phyloP scores from a whole-genome alignment of 2,888 invertebrate genomes.

The Listrodromus nycthemerus region DNA sequence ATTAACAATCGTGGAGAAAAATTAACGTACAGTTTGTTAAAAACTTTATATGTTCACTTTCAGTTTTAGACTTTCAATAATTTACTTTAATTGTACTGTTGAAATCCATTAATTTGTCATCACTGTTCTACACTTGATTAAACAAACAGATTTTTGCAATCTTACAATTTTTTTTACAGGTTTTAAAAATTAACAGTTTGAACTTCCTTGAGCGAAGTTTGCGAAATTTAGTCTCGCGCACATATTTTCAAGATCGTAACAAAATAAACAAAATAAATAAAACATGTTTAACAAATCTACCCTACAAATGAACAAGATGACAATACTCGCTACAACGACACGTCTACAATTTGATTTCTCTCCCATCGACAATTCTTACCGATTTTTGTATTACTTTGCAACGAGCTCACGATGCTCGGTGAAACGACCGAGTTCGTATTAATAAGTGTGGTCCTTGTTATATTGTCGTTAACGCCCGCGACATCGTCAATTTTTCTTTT shows the following conservation, averaged over 20 bases:
- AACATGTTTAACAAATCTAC: no score
- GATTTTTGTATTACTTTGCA: constrained; percentile 78
- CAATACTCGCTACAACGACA: background rate
- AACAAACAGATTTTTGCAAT: no score
- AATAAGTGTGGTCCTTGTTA: constrained; percentile 70
- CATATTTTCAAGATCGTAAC: background rate
- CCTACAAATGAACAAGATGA: background rate
- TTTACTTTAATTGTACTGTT: no score
- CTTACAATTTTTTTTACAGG: no score
- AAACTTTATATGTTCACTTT: no score
- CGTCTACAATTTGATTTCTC: constrained; percentile 4
- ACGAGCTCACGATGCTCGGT: constrained; percentile 71
- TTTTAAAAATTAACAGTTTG: no score
- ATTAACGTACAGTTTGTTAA: no score
- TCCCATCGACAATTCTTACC: constrained; percentile 74
- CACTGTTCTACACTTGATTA: no score
- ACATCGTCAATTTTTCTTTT: constrained; percentile 81
- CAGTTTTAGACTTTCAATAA: no score
- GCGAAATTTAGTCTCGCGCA: background rate
- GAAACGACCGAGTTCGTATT: constrained; percentile 72
- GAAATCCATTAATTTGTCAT: no score
- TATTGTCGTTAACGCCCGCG: constrained; percentile 68
- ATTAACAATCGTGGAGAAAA: no score
- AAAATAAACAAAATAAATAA: background rate
- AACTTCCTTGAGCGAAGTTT: background rate